Evolutionary conservation across 2,888 invertebrate genomes (phyloP).

Genomic region (Drosophila demipolita): DNA sequence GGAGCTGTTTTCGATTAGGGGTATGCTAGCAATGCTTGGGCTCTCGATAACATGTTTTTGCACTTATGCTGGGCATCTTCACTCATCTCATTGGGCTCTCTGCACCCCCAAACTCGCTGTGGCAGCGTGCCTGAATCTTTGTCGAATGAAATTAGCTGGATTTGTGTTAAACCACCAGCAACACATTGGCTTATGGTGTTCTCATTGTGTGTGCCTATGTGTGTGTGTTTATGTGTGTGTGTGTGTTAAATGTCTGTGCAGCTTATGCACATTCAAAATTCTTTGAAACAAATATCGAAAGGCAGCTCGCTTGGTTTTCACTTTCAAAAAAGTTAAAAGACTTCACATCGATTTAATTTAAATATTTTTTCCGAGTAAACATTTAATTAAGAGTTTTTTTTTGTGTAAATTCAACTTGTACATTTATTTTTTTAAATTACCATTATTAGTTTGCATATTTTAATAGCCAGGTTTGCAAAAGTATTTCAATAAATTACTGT

Average conservation of each 20-base stretch:
- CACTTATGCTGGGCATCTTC: constrained; percentile 55
- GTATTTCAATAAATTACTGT: neutral
- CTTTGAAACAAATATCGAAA: constrained; percentile 51
- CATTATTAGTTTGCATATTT: neutral
- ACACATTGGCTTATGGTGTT: constrained; percentile 53
- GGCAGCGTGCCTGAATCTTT: constrained; percentile 56
- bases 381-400: neutral
- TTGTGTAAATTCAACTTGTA: neutral
- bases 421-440: neutral
- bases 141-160: constrained; percentile 76
- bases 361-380: neutral
- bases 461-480: neutral
- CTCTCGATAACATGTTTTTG: constrained; percentile 73
- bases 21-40: constrained; percentile 39
- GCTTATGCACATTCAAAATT: constrained; percentile 50
- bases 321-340: constrained; percentile 14
- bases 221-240: neutral
- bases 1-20: constrained; percentile 29
- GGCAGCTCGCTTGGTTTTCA: constrained; percentile 30
- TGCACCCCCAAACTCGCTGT: neutral
- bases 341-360: neutral
- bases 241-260: constrained; percentile 44
- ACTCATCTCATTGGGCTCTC: constrained; percentile 9
- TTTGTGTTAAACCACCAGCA: constrained; percentile 49
- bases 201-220: constrained; percentile 22